Conservation (phyloP, 2,888 invertebrate species). For the Machimus atricapillus region DNA sequence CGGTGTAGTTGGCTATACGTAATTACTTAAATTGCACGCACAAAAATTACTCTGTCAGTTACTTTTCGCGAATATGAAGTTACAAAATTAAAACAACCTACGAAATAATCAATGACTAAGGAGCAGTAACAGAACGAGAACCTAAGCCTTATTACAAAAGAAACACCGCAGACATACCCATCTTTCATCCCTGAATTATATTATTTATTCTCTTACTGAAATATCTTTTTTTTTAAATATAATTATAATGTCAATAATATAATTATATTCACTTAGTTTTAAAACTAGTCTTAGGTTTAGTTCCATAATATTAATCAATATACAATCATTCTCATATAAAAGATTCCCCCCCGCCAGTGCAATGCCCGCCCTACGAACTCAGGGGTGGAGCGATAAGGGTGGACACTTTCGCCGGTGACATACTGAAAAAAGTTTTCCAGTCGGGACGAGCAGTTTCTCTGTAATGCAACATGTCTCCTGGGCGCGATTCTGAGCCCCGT, state of each 20-base stretch:
- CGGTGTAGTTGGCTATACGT: not conserved
- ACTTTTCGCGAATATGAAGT: not conserved
- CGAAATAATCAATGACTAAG: not conserved
- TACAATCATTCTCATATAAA: slow-evolving; percentile 38
- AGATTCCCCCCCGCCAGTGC: slow-evolving; percentile 18
- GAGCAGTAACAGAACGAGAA: not conserved
- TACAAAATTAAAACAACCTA: not conserved
- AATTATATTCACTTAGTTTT: slow-evolving; percentile 39
- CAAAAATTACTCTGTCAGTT: not conserved
- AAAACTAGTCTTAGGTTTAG: slow-evolving; percentile 48
- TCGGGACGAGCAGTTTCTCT: not conserved
- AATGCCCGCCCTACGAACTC: not conserved
- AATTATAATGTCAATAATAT: slow-evolving; percentile 31
- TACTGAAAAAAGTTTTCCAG: not conserved
- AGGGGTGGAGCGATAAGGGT: not conserved
- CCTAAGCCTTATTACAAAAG: slow-evolving; percentile 15
- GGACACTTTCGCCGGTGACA: not conserved
- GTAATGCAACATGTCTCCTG: not conserved
- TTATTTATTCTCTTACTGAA: slow-evolving; percentile 38
- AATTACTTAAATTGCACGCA: not conserved
- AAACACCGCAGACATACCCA: slow-evolving; percentile 38
- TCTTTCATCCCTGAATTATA: slow-evolving; percentile 47
- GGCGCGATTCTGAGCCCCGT: not conserved
- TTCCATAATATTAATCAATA: slow-evolving; percentile 38
- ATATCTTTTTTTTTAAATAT: slow-evolving; percentile 38